Conservation (phyloP, 2,113 vertebrate species). For the Nycticebus coucang region DNA sequence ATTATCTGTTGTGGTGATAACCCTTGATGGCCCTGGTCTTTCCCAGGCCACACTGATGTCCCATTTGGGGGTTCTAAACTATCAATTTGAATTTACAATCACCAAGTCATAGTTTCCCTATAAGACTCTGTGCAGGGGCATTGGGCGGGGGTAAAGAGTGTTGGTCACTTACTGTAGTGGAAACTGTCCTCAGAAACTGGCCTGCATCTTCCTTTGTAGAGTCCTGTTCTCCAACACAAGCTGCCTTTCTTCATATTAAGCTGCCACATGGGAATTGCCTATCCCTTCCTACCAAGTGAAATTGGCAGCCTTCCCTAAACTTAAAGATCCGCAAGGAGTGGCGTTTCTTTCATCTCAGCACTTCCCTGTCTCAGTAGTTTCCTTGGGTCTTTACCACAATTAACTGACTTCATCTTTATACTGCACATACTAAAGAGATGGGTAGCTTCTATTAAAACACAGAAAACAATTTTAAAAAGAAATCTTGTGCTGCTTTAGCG, state of each 20-base stretch:
- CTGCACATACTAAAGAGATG: not conserved
- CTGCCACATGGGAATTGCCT: not conserved
- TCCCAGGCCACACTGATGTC: not conserved
- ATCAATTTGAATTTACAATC: constrained; percentile 6
- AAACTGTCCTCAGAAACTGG: not conserved
- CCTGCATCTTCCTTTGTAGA: not conserved
- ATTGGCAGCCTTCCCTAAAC: not conserved
- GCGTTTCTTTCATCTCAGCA: not conserved
- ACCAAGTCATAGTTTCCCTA: not conserved
- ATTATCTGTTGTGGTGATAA: not conserved
- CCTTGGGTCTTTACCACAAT: not conserved
- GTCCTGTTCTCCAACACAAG: not conserved
- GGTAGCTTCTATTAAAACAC: not conserved
- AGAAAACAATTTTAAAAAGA: not conserved
- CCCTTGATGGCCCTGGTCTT: not conserved
- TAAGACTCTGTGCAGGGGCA: not conserved
- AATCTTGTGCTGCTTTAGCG: not conserved
- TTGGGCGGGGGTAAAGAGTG: not conserved
- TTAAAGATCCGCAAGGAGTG: not conserved
- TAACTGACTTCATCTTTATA: not conserved
- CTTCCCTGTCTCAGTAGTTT: not conserved
- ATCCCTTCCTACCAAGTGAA: not conserved
- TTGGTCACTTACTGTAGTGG: not conserved
- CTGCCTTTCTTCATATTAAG: not conserved
- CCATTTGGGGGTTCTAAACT: not conserved